Conservation (phyloP, 2,888 invertebrate genomes). For the Seira sanloemensis region DNA sequence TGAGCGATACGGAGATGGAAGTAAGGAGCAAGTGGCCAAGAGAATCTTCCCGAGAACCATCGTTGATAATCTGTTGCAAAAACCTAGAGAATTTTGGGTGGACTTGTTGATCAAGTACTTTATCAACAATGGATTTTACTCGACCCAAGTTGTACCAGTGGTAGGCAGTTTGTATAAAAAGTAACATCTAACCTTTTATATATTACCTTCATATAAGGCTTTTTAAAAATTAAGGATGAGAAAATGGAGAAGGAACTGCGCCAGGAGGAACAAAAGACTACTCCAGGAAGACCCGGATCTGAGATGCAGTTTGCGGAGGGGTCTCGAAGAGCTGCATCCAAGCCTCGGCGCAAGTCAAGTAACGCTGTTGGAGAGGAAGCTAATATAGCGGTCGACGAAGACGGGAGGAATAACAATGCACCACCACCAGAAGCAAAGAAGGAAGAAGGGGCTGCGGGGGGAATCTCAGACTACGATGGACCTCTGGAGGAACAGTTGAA, state of each 20-base stretch:
- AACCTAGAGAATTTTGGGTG: slow-evolving; percentile 67
- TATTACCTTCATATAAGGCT: neutral
- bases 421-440: slow-evolving; percentile 16
- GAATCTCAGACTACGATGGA: slow-evolving; percentile 44
- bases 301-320: slow-evolving; percentile 68
- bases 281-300: slow-evolving; percentile 45
- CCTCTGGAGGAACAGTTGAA: slow-evolving; percentile 68
- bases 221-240: slow-evolving; percentile 28
- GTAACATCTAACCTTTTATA: neutral
- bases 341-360: slow-evolving; percentile 62
- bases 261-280: slow-evolving; percentile 36
- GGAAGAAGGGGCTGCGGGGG: slow-evolving; percentile 25
- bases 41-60: slow-evolving; percentile 63
- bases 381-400: slow-evolving; percentile 68
- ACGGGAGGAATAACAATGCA: slow-evolving; percentile 44
- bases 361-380: slow-evolving; percentile 67
- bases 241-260: slow-evolving; percentile 14
- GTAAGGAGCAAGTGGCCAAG: slow-evolving; percentile 64
- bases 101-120: slow-evolving; percentile 65
- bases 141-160: slow-evolving; percentile 69
- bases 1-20: slow-evolving; percentile 68
- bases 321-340: slow-evolving; percentile 68
- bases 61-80: slow-evolving; percentile 60
- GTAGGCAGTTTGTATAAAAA: slow-evolving; percentile 37
- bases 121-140: slow-evolving; percentile 59